A percentile compares a stretch with the other conserved stretches of the same genome.
These are phyloP conservation scores for Thunnus thynnus DNA, from an alignment of 2,113 vertebrate genomes.

Conservation along the genomic window DNA sequence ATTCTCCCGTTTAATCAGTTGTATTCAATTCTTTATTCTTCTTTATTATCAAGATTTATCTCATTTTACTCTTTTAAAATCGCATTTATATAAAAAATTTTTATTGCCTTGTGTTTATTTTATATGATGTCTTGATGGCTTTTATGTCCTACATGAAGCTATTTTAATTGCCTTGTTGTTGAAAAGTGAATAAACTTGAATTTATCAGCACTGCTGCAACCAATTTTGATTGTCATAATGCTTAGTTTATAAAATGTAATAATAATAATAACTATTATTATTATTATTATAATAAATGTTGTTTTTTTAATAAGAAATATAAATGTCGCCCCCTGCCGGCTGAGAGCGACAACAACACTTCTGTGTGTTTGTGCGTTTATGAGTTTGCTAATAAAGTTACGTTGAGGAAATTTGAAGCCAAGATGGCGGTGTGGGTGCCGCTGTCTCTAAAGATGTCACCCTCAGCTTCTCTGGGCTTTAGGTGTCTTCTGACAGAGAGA, in stretches of 20 bases:
- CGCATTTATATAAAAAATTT: too few species aligned
- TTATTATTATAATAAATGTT: background rate
- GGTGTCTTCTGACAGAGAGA: slow-evolving; percentile 41
- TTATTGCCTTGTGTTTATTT: too few species aligned
- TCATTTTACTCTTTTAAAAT: too few species aligned
- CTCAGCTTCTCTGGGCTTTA: slow-evolving; percentile 65
- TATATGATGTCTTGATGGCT: too few species aligned
- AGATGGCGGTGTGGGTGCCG: slow-evolving; percentile 81
- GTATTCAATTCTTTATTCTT: too few species aligned
- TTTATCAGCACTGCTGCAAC: background rate
- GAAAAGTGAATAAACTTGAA: background rate
- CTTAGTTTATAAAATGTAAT: background rate
- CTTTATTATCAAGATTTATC: too few species aligned
- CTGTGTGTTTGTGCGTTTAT: background rate
- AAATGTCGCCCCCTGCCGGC: slow-evolving; percentile 55
- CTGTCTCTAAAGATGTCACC: slow-evolving; percentile 76
- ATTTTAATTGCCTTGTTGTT: background rate
- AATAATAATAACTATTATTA: background rate
- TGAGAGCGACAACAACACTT: accelerated
- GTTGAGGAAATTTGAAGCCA: slow-evolving; percentile 56
- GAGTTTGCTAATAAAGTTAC: slow-evolving; percentile 79
- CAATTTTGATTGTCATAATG: background rate
- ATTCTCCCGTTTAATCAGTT: too few species aligned
- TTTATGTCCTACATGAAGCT: background rate
- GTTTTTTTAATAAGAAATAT: background rate